Evolutionary conservation across 2,797 vertebrate genomes (phyloP).

Genomic region (Benthosema pterotum): DNA sequence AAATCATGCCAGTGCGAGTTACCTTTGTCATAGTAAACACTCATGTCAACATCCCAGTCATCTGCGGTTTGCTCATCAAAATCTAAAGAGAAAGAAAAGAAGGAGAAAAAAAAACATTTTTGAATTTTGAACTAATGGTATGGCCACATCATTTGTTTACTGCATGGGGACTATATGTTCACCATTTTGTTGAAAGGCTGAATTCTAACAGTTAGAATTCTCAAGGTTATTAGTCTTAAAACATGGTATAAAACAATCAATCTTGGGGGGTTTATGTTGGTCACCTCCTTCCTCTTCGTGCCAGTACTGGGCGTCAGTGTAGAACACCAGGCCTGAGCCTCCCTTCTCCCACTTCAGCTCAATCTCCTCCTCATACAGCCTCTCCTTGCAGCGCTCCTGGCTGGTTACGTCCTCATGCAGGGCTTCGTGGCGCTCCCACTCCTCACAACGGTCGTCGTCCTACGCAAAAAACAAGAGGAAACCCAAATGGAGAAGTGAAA

Average conservation of each 20-base stretch:
- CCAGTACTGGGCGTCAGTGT: slow-evolving; percentile 97
- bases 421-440: slow-evolving; percentile 95
- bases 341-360: slow-evolving; percentile 99
- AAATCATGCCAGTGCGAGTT: slow-evolving; percentile 27
- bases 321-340: slow-evolving; percentile 95
- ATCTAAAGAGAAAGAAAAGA: slow-evolving; percentile 75
- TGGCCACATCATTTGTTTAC: too few species aligned
- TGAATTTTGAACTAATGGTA: too few species aligned
- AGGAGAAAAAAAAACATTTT: not conserved
- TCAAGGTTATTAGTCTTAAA: too few species aligned
- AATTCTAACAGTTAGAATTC: too few species aligned
- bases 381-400: slow-evolving; percentile 89
- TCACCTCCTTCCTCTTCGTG: slow-evolving; percentile 91
- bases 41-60: slow-evolving; percentile 99
- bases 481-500: slow-evolving; percentile 6
- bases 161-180: too few species aligned
- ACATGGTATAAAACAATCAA: too few species aligned
- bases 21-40: slow-evolving; percentile 95
- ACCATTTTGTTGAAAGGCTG: too few species aligned
- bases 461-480: slow-evolving; percentile 51
- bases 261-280: not conserved
- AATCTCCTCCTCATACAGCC: slow-evolving; percentile 93
- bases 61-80: slow-evolving; percentile 96
- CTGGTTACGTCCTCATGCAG: slow-evolving; percentile 91
- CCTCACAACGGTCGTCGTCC: slow-evolving; percentile 92